Base-by-base conservation (phyloP, 2,113 vertebrate genomes). In the Rhipidura dahli region DNA sequence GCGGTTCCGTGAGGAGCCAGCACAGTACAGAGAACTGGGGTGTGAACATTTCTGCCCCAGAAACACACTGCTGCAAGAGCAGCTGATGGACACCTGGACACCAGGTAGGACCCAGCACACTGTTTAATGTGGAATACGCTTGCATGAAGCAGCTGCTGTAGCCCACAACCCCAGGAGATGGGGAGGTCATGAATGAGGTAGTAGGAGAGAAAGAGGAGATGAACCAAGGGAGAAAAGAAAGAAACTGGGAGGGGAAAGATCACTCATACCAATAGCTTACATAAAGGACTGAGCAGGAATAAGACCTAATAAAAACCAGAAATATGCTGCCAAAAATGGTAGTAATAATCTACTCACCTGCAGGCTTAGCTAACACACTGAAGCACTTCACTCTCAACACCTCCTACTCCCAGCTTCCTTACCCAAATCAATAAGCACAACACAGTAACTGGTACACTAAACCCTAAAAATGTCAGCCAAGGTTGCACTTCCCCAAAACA, bases 201-300 rank as follows among this genome's bases (percentile, higher is more conserved):
- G 23, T 4, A 54, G 39, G 27, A 47, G 9, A 72, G 23, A 71
- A 79, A 8, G 23, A 81, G 13, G 5, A 73, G 15, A 76, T 31
- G 16, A 79, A 65, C 4, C 13, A 65, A 86, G 22, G 39, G 5
- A 65, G 33, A 28, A 73, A 64, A 79, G 14, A 59, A 64, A 23
- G 3, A 28, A 64, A 37, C 18, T 15, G 2, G 7, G 8, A 5
- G 8, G 3, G 2, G 1, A 5, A 2, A 5, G 26, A 23, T 1
- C 11, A 45, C 16, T 39, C 17, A 8, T 3, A 17, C 4, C 21
- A 57, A 18, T 49, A 64, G 45, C 7, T 53, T 53, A 28, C 3
- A 40, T 31, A 33, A 83, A 87, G n/a, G 57, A 56, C 2, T 80
- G 22, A 75, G 31, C 18, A 56, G 33, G 19, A 35, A 50, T 82